Percentiles rank a stretch among this genome's conserved stretches.
These are phyloP conservation scores for Uria aalge DNA, from an alignment of 2,113 vertebrate species.

Conservation along the genomic window DNA sequence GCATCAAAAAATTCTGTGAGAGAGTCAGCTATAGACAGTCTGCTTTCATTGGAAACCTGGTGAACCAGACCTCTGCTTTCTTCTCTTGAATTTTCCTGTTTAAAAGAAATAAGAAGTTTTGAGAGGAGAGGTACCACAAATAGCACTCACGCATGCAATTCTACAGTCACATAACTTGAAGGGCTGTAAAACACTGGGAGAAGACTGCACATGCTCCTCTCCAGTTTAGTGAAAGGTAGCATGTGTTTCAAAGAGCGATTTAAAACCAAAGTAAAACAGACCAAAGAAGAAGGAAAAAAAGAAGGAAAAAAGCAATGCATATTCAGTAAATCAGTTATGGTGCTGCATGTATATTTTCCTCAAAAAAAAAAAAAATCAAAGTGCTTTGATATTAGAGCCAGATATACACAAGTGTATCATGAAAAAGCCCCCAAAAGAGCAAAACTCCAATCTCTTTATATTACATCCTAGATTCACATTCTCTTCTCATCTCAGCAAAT, in stretches of 20 bases:
- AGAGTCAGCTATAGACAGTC: slow-evolving; percentile 91
- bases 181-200: background rate
- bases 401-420: background rate
- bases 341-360: background rate
- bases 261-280: background rate
- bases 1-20: slow-evolving; percentile 96
- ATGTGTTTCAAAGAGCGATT: background rate
- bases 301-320: background rate
- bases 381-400: background rate
- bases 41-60: slow-evolving; percentile 93
- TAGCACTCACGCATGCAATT: background rate
- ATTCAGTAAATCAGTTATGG: background rate
- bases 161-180: background rate
- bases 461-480: background rate
- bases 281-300: background rate
- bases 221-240: background rate
- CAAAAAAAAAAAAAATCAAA: background rate
- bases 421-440: background rate
- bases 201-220: background rate
- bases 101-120: slow-evolving; percentile 30
- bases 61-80: slow-evolving; percentile 85
- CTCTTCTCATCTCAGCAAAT: background rate
- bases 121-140: background rate
- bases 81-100: slow-evolving; percentile 83
- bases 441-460: background rate